Evolutionary conservation across 2,113 vertebrate species (phyloP), one percentile per base, ranked within the genome.

Genomic region (Cryptomyrus ogoouensis): DNA sequence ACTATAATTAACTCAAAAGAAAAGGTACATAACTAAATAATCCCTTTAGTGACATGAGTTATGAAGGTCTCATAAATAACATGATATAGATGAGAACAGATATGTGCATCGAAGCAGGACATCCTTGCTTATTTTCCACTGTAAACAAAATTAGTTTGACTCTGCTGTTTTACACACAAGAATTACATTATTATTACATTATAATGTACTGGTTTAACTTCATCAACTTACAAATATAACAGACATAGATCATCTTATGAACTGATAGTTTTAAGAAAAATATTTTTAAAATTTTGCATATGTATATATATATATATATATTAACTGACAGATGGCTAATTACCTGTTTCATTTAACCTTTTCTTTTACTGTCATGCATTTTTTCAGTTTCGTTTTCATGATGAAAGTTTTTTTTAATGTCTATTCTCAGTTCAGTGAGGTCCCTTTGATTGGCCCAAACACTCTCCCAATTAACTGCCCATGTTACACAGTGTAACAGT

Each of bases 1-100:
- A 89, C 49, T 53, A 47, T 85, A 89, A 89, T 84, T 58, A 84
- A 83, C 80, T 24, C 77, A 47, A 89, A 83, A 62, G 77, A 89
- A 84, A 62, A 58, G 89, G 74, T 47, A 89, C 42, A 31, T 84
- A 58, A 84, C 80, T 83, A 47, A 84, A 85, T 89, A 89, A 89
- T 89, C 89, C 27, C 27, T 49, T 52, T 47, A 24, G 89, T 31
- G 47, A 62, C 89, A 85, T 89, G 52, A 89, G 83, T 89, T 89
- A 89, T 62, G 24, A 27, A 42, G 83, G 39, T 84, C 53, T n/a
- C 80, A 47, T 47, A 24, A 89, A 84, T 62, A 83, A 50, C 56
- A 56, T 62, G 52, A 84, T 47, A 53, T 58, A 84, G 50, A 62
- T 89, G 10, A 56, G 24, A 53, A 49, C 44, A 24, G 31, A 35